Evolutionary conservation across 2,113 vertebrate species (phyloP).

Genomic region (Cichladusa arquata): DNA sequence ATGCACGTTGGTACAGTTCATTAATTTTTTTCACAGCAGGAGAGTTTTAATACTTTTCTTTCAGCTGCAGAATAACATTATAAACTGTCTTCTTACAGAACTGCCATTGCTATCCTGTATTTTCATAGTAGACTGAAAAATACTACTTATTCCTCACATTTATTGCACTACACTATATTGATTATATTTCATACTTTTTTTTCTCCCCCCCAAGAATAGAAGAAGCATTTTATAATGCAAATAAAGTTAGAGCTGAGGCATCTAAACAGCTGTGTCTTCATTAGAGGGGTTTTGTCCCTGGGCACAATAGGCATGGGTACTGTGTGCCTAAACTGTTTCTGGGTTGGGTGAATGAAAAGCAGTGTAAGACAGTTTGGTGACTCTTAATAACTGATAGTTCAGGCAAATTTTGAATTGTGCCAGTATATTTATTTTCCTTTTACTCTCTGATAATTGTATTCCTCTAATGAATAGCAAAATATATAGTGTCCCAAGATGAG

Average conservation of each 20-base stretch:
- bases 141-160: neutral
- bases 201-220: neutral
- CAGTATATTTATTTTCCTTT: neutral
- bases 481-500: neutral
- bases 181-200: neutral
- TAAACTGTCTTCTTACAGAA: neutral
- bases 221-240: neutral
- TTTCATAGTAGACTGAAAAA: neutral
- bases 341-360: neutral
- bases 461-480: neutral
- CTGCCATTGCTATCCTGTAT: accelerated
- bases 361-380: neutral
- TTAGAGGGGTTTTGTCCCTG: neutral
- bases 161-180: neutral
- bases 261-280: accelerated
- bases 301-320: no score
- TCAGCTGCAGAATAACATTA: neutral
- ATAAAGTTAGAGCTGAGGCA: neutral
- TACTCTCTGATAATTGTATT: neutral
- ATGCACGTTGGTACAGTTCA: neutral
- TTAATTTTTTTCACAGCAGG: neutral
- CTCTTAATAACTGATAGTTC: neutral
- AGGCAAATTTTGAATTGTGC: neutral
- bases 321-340: neutral
- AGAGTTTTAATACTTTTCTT: neutral